Percentiles rank a stretch among this genome's conserved stretches.
Evolutionary conservation across 1,140 invertebrate species (phyloP).

Genomic region (Samia ricini): DNA sequence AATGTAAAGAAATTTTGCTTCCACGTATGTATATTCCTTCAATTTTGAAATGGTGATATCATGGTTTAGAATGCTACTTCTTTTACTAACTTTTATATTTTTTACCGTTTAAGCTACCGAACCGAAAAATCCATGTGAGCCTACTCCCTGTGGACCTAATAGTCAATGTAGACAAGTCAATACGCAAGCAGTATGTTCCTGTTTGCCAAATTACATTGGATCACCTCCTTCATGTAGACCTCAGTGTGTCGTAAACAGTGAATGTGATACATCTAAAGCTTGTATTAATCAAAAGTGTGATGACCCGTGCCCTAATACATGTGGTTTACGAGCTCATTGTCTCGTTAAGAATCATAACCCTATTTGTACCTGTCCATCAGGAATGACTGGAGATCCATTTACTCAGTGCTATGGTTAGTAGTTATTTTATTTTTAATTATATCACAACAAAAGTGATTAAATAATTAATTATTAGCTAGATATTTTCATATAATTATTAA

Average conservation of each 20-base stretch:
- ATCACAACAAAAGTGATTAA: not conserved
- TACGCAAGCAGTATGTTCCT: conserved; percentile 86
- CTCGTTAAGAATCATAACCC: conserved; percentile 83
- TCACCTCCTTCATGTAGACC: conserved; percentile 86
- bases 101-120: conserved; percentile 74
- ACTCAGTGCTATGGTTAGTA: conserved; percentile 72
- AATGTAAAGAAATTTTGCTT: conserved; percentile 81
- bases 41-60: not conserved
- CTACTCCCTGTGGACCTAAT: conserved; percentile 88
- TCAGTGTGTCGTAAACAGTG: conserved; percentile 86
- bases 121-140: conserved; percentile 83
- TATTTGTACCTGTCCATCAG: conserved; percentile 84
- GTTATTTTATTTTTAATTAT: conserved; percentile 3
- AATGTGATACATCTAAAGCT: conserved; percentile 83
- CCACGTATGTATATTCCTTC: conserved; percentile 69
- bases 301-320: conserved; percentile 88
- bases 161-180: conserved; percentile 85
- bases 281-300: conserved; percentile 89
- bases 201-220: conserved; percentile 83
- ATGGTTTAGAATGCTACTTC: not conserved
- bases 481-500: not conserved
- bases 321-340: conserved; percentile 85
- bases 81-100: not conserved
- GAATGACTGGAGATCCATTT: conserved; percentile 88
- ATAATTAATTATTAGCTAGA: not conserved